Conservation (phyloP, 30 jellyfish, hydroid and myxozoan genomes). For the Chironex yamaguchii region DNA sequence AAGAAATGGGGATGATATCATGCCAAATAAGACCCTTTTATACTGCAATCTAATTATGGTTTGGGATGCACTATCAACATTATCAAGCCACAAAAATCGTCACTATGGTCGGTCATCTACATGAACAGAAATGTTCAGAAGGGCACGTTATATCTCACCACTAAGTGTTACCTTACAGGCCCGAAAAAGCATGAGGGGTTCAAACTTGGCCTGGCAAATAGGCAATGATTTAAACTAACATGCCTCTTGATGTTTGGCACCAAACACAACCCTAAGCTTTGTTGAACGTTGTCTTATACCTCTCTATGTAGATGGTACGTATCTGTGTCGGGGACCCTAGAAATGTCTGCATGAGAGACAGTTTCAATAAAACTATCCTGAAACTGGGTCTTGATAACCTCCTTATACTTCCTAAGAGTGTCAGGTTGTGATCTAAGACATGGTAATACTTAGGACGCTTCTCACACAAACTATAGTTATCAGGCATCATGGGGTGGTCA, state of each 20-base stretch:
- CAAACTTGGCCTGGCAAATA: slow-evolving; percentile 11
- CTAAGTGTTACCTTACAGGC: not conserved
- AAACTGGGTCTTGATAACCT: not conserved
- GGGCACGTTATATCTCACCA: not conserved
- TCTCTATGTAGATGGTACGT: slow-evolving; percentile 50
- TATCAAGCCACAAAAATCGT: no score
- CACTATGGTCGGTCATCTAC: no score
- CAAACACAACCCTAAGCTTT: slow-evolving; percentile 57
- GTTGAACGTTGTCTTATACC: slow-evolving; percentile 54
- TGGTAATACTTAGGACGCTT: not conserved
- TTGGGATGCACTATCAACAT: no score
- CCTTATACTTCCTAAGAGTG: not conserved
- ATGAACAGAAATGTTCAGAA: no score
- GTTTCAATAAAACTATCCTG: slow-evolving; percentile 56
- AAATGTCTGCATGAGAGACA: slow-evolving; percentile 2
- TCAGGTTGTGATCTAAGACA: not conserved
- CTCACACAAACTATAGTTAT: not conserved
- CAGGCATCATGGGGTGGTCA: slow-evolving; percentile 7
- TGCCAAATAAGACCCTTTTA: no score
- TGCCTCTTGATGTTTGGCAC: slow-evolving; percentile 17
- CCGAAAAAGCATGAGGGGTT: slow-evolving; percentile 25
- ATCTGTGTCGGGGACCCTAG: slow-evolving; percentile 10
- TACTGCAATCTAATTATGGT: no score
- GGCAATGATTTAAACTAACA: not conserved
- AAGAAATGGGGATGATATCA: no score